Evolutionary conservation across 2,797 vertebrate species (phyloP).

Genomic region (Semaprochilodus insignis): DNA sequence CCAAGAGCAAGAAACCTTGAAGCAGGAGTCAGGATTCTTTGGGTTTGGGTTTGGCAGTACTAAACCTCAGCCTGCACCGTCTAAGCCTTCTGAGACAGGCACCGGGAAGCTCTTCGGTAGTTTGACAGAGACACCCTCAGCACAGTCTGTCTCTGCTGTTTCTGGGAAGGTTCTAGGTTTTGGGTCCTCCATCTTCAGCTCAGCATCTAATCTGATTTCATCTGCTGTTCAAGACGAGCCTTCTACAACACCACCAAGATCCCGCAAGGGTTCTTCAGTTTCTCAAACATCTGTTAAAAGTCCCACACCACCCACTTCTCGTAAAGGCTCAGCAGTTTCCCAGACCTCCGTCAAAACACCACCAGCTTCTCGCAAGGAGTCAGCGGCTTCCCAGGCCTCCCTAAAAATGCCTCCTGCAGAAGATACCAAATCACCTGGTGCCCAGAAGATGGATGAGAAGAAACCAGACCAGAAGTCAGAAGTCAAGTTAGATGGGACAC

Average conservation of each 20-base stretch:
- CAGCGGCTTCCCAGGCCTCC: constrained; percentile 29
- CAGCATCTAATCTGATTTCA: constrained; percentile 88
- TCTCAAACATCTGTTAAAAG: constrained; percentile 58
- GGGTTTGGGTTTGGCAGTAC: constrained; percentile 80
- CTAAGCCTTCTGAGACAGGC: constrained; percentile 76
- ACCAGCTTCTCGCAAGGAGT: constrained; percentile 57
- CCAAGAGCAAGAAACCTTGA: constrained; percentile 63
- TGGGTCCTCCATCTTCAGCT: constrained; percentile 87
- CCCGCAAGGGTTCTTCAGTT: constrained; percentile 47
- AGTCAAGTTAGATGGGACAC: not conserved
- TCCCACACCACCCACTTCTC: constrained; percentile 74
- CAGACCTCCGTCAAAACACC: constrained; percentile 79
- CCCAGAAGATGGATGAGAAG: constrained; percentile 17
- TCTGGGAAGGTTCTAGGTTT: constrained; percentile 88
- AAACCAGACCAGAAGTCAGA: constrained; percentile 21
- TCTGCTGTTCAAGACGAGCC: constrained; percentile 84
- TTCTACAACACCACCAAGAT: constrained; percentile 74
- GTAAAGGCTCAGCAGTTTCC: constrained; percentile 66
- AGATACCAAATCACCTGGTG: constrained; percentile 60
- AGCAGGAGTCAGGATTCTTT: constrained; percentile 81
- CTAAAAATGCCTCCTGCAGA: constrained; percentile 19
- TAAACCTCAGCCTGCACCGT: constrained; percentile 78
- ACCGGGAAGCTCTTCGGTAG: constrained; percentile 85
- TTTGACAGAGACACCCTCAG: constrained; percentile 76
- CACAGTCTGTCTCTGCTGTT: constrained; percentile 79